Percentiles rank a stretch among this genome's conserved stretches.
Evolutionary conservation across 2,888 invertebrate species (phyloP).

Genomic region (Eubasilissa splendida): DNA sequence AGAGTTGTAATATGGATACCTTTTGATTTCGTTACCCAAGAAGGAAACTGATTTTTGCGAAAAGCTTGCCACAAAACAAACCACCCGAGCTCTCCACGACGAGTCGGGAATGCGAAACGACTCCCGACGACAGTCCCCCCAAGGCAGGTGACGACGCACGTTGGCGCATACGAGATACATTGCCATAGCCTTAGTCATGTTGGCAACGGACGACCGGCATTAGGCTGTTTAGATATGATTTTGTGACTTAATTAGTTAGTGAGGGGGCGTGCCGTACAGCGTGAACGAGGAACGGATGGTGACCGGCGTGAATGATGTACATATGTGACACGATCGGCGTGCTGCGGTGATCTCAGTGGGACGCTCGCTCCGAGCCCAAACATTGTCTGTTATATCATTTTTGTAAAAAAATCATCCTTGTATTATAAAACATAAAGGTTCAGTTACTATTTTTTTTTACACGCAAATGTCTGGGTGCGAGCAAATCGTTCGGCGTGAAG

Average conservation of each 20-base stretch:
- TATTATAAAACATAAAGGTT: conserved; percentile 52
- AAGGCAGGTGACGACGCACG: no score
- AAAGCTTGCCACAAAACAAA: no score
- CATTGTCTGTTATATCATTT: conserved; percentile 51
- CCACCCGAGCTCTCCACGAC: no score
- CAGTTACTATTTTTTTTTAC: conserved; percentile 50
- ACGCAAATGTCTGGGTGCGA: conserved; percentile 35
- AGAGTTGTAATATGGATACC: no score
- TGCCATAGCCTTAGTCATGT: conserved; percentile 37
- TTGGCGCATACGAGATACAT: conserved; percentile 12
- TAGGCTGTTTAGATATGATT: conserved; percentile 31
- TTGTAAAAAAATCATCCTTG: conserved; percentile 33
- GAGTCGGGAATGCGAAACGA: no score
- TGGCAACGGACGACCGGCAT: conserved; percentile 24
- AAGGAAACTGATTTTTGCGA: no score
- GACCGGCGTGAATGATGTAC: conserved; percentile 8
- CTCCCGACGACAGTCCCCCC: no score
- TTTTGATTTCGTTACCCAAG: no score
- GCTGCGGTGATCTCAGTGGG: conserved; percentile 24
- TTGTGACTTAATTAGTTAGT: conserved; percentile 56
- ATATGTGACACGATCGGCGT: conserved; percentile 11
- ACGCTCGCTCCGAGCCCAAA: conserved; percentile 15
- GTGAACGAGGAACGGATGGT: conserved; percentile 19
- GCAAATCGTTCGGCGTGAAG: conserved; percentile 44
- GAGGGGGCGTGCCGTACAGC: conserved; percentile 36